phyloP scores from a whole-genome alignment of 1,140 invertebrate genomes.

The Microplitis mediator region DNA sequence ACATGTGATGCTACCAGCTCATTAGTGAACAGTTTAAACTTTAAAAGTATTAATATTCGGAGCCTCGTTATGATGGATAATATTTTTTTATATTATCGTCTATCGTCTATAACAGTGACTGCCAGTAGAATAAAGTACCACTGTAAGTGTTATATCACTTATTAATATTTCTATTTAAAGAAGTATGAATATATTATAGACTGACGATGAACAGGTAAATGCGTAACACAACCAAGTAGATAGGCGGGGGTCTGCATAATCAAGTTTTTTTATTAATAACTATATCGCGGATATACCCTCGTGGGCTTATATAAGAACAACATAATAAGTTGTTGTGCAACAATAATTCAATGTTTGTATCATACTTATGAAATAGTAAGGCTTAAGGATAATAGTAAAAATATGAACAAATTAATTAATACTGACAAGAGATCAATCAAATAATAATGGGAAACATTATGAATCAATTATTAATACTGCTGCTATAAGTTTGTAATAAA shows the following conservation, averaged over 20 bases:
- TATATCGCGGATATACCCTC: slow-evolving; percentile 45
- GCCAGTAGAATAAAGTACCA: too few species aligned
- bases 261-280: slow-evolving; percentile 57
- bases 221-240: slow-evolving; percentile 38
- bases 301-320: slow-evolving; percentile 47
- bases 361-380: neutral
- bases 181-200: neutral
- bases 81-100: too few species aligned
- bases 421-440: neutral
- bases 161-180: neutral
- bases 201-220: slow-evolving; percentile 28
- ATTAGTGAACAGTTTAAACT: too few species aligned
- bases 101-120: too few species aligned
- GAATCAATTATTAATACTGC: too few species aligned
- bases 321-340: slow-evolving; percentile 41
- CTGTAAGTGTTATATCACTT: too few species aligned
- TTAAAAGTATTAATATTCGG: too few species aligned
- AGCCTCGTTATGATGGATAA: too few species aligned
- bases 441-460: too few species aligned
- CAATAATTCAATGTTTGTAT: slow-evolving; percentile 14
- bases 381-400: neutral
- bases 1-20: too few species aligned
- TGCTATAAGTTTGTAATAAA: too few species aligned
- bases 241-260: slow-evolving; percentile 54
- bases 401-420: neutral